Percentiles rank a stretch among this genome's conserved stretches.
phyloP scores from a whole-genome alignment of 2,888 invertebrate genomes.

The Podotricha telesiphe region DNA sequence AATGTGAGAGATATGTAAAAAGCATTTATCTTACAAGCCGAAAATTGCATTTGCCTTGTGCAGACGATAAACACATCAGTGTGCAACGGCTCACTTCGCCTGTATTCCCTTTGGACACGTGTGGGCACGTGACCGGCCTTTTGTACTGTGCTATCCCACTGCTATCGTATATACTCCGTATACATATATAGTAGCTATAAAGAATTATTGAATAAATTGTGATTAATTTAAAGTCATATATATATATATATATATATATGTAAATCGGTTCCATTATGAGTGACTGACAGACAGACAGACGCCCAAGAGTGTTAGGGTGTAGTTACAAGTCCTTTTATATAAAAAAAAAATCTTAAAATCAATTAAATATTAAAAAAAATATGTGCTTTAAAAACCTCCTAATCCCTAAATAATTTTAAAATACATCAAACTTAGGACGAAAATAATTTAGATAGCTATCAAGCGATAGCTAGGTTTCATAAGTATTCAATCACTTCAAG shows the following conservation, averaged over 20 bases:
- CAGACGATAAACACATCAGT: slow-evolving; percentile 52
- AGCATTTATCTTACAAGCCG: neutral
- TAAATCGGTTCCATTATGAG: too few species aligned
- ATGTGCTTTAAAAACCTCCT: too few species aligned
- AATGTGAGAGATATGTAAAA: neutral
- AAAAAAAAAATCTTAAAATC: too few species aligned
- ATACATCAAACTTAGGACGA: too few species aligned
- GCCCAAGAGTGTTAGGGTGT: too few species aligned
- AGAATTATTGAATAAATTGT: neutral
- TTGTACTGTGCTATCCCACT: slow-evolving; percentile 35
- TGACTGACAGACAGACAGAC: too few species aligned
- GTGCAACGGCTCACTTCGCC: slow-evolving; percentile 37
- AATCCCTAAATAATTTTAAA: too few species aligned
- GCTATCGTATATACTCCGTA: slow-evolving; percentile 38
- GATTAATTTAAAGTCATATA: neutral
- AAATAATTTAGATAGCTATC: too few species aligned
- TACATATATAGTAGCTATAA: slow-evolving; percentile 33
- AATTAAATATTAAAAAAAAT: too few species aligned
- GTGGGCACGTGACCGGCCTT: slow-evolving; percentile 49
- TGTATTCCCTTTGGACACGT: slow-evolving; percentile 40
- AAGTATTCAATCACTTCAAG: neutral
- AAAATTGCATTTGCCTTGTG: slow-evolving; percentile 46
- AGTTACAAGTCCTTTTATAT: too few species aligned
- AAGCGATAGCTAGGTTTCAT: too few species aligned
- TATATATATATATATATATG: neutral